Conservation (phyloP, 2,797 vertebrate species). For the Sebastolobus alascanus region DNA sequence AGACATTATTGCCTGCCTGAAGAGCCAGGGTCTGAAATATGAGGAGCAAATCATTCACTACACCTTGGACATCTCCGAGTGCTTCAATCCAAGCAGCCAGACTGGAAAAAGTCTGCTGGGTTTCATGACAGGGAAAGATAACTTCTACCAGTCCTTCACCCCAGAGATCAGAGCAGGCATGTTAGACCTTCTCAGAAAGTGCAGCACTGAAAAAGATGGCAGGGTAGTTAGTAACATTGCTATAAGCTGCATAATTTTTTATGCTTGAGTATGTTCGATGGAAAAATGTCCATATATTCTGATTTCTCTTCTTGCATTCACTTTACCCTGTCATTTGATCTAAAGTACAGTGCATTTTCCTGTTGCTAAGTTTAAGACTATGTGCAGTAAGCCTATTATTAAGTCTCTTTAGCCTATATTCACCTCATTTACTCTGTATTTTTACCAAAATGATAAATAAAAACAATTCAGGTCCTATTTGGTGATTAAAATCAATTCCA, state of each 20-base stretch:
- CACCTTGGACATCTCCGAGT: constrained; percentile 71
- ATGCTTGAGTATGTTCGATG: constrained; percentile 41
- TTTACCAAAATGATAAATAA: not conserved
- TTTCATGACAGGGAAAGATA: constrained; percentile 68
- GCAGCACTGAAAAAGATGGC: constrained; percentile 74
- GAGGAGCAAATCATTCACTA: constrained; percentile 64
- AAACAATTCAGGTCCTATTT: not conserved
- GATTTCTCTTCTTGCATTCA: not conserved
- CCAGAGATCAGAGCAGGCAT: constrained; percentile 71
- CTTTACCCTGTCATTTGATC: not conserved
- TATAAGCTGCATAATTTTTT: constrained; percentile 68
- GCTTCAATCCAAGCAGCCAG: constrained; percentile 61
- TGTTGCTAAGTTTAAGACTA: not conserved
- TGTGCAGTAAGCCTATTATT: not conserved
- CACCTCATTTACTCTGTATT: not conserved
- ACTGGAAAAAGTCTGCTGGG: constrained; percentile 66
- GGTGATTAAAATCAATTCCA: not conserved
- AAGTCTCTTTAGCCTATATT: not conserved
- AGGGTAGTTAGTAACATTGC: not conserved
- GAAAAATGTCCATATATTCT: not conserved
- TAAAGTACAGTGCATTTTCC: not conserved
- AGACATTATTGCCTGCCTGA: constrained; percentile 62
- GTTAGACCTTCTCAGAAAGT: constrained; percentile 73
- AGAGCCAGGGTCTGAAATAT: constrained; percentile 70
- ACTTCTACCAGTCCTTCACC: constrained; percentile 70